These are phyloP conservation scores for Clarias batrachus DNA, from an alignment of 2,113 vertebrate genomes.

Conservation along the genomic window DNA sequence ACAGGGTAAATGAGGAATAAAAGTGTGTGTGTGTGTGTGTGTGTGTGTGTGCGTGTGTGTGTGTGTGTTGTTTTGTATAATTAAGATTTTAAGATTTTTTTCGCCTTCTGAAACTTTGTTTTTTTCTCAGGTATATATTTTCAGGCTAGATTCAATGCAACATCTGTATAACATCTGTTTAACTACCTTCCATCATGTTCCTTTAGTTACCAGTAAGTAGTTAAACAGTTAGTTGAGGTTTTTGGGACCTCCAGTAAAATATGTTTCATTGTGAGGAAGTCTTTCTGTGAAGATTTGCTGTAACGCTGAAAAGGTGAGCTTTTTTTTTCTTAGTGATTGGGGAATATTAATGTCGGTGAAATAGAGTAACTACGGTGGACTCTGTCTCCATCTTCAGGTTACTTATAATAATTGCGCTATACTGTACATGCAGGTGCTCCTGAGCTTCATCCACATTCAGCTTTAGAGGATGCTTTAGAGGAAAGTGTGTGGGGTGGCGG, in stretches of 20 bases:
- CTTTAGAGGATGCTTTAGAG: no score
- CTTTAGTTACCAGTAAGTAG: neutral
- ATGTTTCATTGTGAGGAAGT: neutral
- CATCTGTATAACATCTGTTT: neutral
- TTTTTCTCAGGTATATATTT: neutral
- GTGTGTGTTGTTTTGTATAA: neutral
- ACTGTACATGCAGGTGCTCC: neutral
- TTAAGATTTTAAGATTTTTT: neutral
- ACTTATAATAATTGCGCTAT: neutral
- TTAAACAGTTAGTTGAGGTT: neutral
- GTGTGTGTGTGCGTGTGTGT: neutral
- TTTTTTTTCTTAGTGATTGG: neutral
- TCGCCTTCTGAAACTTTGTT: neutral
- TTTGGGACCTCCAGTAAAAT: neutral
- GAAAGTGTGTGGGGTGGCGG: neutral
- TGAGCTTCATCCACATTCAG: no score
- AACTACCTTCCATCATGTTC: neutral
- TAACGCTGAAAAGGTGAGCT: no score
- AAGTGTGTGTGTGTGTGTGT: no score
- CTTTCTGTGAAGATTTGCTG: neutral
- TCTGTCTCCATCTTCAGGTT: slow-evolving; percentile 54
- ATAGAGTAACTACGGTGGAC: neutral
- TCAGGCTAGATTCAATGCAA: neutral
- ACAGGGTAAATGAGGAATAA: no score
- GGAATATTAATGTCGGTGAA: neutral